Percentiles rank a stretch among this genome's conserved stretches.
phyloP scores from a whole-genome alignment of 2,113 vertebrate species.

The Hemiprocne comata region DNA sequence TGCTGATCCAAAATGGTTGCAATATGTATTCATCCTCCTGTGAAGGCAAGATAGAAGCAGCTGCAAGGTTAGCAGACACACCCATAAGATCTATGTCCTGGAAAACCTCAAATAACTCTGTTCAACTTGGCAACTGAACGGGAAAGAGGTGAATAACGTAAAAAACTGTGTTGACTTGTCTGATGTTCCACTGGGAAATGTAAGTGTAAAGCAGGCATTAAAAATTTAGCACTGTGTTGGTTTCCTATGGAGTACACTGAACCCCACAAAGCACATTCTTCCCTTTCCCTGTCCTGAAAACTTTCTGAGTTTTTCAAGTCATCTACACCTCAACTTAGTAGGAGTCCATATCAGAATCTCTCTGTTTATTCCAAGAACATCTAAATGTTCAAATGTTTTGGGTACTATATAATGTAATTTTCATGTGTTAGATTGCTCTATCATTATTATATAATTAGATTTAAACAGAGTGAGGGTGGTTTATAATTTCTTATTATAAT shows the following conservation, averaged over 20 bases:
- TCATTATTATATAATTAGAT: background rate
- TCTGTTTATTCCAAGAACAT: background rate
- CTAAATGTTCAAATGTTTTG: background rate
- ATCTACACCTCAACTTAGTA: background rate
- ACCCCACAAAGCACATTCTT: accelerated
- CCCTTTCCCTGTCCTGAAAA: background rate
- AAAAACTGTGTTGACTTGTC: background rate
- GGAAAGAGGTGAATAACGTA: background rate
- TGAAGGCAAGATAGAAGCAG: background rate
- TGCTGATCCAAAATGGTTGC: background rate
- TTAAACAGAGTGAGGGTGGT: background rate
- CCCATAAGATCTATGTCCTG: background rate
- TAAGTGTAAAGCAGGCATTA: background rate
- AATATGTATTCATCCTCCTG: background rate
- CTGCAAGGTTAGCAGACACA: background rate
- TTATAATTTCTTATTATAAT: background rate
- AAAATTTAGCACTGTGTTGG: background rate
- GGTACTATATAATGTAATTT: background rate
- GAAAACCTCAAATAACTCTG: background rate
- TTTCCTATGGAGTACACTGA: background rate
- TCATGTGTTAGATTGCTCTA: background rate
- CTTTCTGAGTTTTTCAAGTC: background rate
- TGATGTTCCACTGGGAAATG: background rate
- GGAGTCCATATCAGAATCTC: background rate
- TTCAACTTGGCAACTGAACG: background rate